Conservation (phyloP, 2,113 vertebrate genomes). For the Morone chrysops region DNA sequence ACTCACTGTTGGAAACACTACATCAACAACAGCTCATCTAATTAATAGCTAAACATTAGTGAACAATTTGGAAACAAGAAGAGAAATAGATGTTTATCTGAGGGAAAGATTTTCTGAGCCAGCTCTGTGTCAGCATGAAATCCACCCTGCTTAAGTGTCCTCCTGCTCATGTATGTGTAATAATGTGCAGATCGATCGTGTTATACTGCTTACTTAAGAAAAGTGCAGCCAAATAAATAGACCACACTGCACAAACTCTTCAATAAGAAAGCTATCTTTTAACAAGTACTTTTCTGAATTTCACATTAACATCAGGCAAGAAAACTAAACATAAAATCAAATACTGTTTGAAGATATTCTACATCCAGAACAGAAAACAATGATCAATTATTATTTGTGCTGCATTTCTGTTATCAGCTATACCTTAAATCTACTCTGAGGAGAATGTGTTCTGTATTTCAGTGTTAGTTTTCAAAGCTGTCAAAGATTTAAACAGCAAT, state of each 20-base stretch:
- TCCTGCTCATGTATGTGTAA: conserved; percentile 59
- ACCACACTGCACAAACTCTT: conserved; percentile 18
- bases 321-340: background rate
- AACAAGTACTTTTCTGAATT: background rate
- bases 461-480: conserved; percentile 30
- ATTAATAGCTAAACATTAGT: conserved; percentile 54
- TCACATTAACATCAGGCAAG: background rate
- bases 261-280: background rate
- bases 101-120: conserved; percentile 52
- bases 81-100: conserved; percentile 42
- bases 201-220: conserved; percentile 50
- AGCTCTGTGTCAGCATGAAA: conserved; percentile 58
- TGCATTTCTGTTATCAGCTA: conserved; percentile 15
- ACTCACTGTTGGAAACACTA: conserved; percentile 17
- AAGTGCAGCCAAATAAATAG: conserved; percentile 29
- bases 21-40: conserved; percentile 32
- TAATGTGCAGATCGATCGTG: conserved; percentile 56
- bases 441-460: conserved; percentile 43
- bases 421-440: conserved; percentile 25
- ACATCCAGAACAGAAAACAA: conserved; percentile 22
- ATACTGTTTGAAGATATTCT: conserved; percentile 5
- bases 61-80: conserved; percentile 45
- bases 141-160: conserved; percentile 51
- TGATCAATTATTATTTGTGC: conserved; percentile 45
- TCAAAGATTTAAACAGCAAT: conserved; percentile 46